A percentile compares a stretch with the other conserved stretches of the same genome.
Conservation (phyloP, 1,140 invertebrate species). For the Scaptomyza montana region DNA sequence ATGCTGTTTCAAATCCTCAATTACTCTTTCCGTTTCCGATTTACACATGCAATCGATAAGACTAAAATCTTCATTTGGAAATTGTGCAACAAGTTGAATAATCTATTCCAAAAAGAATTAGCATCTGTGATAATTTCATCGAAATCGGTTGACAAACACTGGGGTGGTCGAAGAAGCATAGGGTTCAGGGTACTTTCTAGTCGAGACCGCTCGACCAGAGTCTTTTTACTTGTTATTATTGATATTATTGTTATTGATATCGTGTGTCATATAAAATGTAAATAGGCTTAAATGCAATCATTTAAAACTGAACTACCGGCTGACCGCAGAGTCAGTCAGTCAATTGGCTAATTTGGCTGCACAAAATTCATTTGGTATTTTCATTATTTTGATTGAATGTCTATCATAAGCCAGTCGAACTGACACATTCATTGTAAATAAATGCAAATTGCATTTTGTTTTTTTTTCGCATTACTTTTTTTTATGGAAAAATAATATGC, state of each 20-base stretch:
- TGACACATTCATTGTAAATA: constrained; percentile 52
- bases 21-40: too few species aligned
- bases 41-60: too few species aligned
- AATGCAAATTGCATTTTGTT: constrained; percentile 63
- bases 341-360: constrained; percentile 38
- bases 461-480: constrained; percentile 23
- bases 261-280: constrained; percentile 12
- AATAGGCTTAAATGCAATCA: constrained; percentile 21
- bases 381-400: constrained; percentile 72
- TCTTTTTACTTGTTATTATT: too few species aligned
- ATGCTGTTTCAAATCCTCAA: too few species aligned
- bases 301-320: constrained; percentile 9
- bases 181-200: too few species aligned
- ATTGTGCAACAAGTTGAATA: too few species aligned
- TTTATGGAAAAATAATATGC: constrained; percentile 57
- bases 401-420: constrained; percentile 26
- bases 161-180: too few species aligned
- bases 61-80: too few species aligned
- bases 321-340: constrained; percentile 28
- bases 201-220: too few species aligned
- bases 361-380: constrained; percentile 44
- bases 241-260: constrained; percentile 5
- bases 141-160: too few species aligned
- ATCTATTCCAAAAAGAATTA: too few species aligned
- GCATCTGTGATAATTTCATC: too few species aligned